A percentile compares a stretch with the other conserved stretches of the same genome.
Conservation (phyloP, 2,888 invertebrate species). For the Oligia latruncula region DNA sequence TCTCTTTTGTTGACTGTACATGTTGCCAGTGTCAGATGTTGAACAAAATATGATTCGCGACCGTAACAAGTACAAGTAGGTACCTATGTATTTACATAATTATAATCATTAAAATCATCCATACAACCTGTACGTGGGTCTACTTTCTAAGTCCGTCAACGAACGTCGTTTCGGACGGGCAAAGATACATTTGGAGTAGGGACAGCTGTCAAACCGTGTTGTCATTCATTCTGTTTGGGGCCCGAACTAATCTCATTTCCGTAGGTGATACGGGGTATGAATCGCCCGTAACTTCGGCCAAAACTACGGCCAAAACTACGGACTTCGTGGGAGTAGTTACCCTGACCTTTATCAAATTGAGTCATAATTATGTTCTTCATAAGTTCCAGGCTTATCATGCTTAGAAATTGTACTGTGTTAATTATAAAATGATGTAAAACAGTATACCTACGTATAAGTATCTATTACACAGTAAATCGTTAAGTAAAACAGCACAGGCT, state of each 20-base stretch:
- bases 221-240: neutral
- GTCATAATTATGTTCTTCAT: neutral
- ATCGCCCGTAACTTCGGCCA: neutral
- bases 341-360: neutral
- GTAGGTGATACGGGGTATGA: neutral
- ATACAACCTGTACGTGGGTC: neutral
- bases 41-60: neutral
- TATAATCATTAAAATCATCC: neutral
- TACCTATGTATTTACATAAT: neutral
- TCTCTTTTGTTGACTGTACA: neutral
- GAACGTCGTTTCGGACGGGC: neutral
- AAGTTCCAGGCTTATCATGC: neutral
- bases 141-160: neutral
- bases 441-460: neutral
- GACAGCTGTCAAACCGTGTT: neutral
- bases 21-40: neutral
- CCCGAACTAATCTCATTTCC: neutral
- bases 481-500: slow-evolving; percentile 70
- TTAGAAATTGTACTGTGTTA: neutral
- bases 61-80: neutral
- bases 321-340: neutral
- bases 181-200: neutral
- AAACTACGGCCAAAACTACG: neutral
- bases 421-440: slow-evolving; percentile 25
- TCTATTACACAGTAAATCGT: slow-evolving; percentile 52